phyloP scores from a whole-genome alignment of 2,113 vertebrate genomes.

The Catagonus wagneri region DNA sequence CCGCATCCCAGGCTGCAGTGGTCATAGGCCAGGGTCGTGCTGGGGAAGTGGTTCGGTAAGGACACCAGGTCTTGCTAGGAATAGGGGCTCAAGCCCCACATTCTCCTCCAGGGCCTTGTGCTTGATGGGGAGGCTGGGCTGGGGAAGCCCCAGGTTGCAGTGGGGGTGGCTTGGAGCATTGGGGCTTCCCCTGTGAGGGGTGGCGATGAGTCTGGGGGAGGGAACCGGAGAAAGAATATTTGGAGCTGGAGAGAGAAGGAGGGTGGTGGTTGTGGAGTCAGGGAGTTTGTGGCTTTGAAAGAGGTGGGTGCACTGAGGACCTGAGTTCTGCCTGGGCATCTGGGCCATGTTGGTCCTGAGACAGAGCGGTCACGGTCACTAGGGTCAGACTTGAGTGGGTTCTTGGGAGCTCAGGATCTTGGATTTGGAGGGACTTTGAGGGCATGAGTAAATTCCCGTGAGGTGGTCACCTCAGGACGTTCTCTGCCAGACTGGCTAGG shows the following conservation, averaged over 20 bases:
- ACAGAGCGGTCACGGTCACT: slow-evolving; percentile 45
- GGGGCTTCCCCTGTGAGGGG: slow-evolving; percentile 59
- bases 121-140: background rate
- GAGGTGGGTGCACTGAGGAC: background rate
- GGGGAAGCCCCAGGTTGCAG: slow-evolving; percentile 65
- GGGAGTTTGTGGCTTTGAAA: slow-evolving; percentile 31
- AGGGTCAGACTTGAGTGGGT: slow-evolving; percentile 40
- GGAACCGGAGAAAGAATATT: background rate
- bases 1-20: background rate
- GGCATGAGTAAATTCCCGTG: background rate
- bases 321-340: background rate
- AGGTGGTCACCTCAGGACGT: background rate
- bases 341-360: background rate
- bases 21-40: background rate
- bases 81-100: background rate
- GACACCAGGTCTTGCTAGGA: background rate
- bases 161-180: slow-evolving; percentile 48
- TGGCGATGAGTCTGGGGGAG: slow-evolving; percentile 49
- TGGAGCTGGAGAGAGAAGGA: slow-evolving; percentile 13
- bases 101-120: background rate
- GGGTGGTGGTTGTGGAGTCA: background rate
- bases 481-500: background rate
- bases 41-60: background rate
- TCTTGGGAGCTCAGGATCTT: background rate
- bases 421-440: slow-evolving; percentile 40